Percentiles rank a stretch among this genome's conserved stretches.
phyloP scores from a whole-genome alignment of 2,113 vertebrate genomes.

The Odontesthes bonariensis region DNA sequence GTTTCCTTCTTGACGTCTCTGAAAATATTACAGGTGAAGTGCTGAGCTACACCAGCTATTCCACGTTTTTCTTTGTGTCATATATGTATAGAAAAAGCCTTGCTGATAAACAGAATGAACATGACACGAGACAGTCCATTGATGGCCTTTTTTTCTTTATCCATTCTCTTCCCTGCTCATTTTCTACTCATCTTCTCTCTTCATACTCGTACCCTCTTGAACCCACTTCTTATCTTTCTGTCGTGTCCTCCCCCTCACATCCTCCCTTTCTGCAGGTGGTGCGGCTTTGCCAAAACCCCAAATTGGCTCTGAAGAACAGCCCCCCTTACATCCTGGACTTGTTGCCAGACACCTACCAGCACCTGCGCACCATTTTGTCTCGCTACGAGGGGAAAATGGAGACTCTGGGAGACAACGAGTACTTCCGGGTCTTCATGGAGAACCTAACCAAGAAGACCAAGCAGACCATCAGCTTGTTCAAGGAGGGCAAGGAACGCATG shows the following conservation, averaged over 20 bases:
- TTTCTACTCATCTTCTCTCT: slow-evolving; percentile 5
- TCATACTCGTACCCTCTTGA: not conserved
- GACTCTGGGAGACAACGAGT: slow-evolving; percentile 95
- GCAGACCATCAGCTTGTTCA: slow-evolving; percentile 99
- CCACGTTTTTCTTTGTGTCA: not conserved
- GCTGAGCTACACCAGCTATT: not conserved
- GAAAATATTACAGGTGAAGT: slow-evolving; percentile 33
- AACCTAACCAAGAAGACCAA: slow-evolving; percentile 99
- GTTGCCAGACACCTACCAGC: slow-evolving; percentile 97
- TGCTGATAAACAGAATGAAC: slow-evolving; percentile 8
- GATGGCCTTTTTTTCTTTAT: not conserved
- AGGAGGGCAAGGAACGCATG: slow-evolving; percentile 98
- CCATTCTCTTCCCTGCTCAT: not conserved
- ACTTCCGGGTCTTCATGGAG: slow-evolving; percentile 98
- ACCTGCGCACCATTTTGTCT: slow-evolving; percentile 93
- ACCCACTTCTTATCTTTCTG: slow-evolving; percentile 27
- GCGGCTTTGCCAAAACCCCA: slow-evolving; percentile 96
- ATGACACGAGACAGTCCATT: not conserved
- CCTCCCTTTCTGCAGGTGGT: slow-evolving; percentile 88
- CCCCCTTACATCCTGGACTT: slow-evolving; percentile 98
- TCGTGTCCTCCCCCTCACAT: slow-evolving; percentile 42
- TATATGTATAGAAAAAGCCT: slow-evolving; percentile 25
- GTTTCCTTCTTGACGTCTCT: slow-evolving; percentile 7
- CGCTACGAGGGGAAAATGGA: slow-evolving; percentile 99
- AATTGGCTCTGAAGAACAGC: slow-evolving; percentile 97